These are phyloP conservation scores for Linhomoeus sp. DNA, from an alignment of 2,888 invertebrate genomes.

Conservation along the genomic window DNA sequence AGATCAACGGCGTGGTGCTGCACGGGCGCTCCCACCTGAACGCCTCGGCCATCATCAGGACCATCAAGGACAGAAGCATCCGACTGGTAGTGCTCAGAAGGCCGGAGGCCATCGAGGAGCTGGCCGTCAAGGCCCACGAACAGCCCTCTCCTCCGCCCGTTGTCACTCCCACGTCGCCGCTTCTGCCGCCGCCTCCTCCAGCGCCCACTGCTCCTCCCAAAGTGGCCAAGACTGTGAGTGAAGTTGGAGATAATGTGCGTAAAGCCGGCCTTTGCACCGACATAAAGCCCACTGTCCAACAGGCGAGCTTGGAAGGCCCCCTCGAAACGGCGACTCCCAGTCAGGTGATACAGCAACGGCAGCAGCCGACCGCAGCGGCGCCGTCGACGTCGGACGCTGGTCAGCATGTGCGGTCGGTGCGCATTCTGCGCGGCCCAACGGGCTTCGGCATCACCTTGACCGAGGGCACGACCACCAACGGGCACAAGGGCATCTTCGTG, in stretches of 20 bases:
- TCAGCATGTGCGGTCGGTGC: no score
- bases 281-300: no score
- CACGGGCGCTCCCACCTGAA: constrained; percentile 86
- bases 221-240: no score
- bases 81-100: constrained; percentile 62
- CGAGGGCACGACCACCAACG: constrained; percentile 5
- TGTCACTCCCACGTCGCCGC: constrained; percentile 60
- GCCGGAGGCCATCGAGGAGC: constrained; percentile 49
- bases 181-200: no score
- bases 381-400: no score
- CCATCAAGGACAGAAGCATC: constrained; percentile 56
- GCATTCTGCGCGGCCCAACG: neutral
- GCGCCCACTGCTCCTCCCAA: no score
- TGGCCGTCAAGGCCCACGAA: constrained; percentile 50
- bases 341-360: no score
- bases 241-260: no score
- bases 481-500: constrained; percentile 4
- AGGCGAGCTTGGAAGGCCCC: no score
- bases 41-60: constrained; percentile 84
- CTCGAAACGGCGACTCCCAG: no score
- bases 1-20: constrained; percentile 82
- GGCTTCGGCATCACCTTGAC: constrained; percentile 8
- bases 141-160: neutral
- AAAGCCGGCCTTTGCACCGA: no score
- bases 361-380: constrained; percentile 5